Evolutionary conservation across 2,797 vertebrate species (phyloP).

Genomic region (Clarias laeviceps): DNA sequence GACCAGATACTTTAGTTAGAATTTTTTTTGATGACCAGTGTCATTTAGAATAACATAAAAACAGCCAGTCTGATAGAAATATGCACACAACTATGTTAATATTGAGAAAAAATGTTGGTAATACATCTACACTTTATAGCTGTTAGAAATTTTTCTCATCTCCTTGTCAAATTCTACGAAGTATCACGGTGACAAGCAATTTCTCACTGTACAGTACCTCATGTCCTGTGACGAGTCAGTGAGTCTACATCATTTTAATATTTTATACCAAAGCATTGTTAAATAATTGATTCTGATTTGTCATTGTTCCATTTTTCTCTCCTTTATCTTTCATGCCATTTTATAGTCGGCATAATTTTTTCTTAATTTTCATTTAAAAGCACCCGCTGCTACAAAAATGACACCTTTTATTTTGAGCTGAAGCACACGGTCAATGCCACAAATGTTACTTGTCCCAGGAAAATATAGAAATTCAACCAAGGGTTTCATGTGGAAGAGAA

Average conservation of each 20-base stretch:
- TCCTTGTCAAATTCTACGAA: not conserved
- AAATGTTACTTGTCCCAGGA: not conserved
- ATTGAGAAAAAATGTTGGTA: too few relatives aligned
- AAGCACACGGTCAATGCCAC: not conserved
- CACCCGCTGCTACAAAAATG: not conserved
- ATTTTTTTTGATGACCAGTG: not conserved
- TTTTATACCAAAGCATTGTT: conserved; percentile 12
- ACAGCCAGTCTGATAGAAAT: not conserved
- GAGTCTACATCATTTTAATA: conserved; percentile 17
- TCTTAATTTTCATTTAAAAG: not conserved
- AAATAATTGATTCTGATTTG: conserved; percentile 17
- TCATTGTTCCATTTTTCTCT: not conserved
- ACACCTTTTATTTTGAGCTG: not conserved
- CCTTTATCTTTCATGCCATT: not conserved
- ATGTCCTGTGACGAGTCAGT: not conserved
- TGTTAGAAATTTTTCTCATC: not conserved
- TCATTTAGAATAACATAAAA: not conserved
- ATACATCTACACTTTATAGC: too few relatives aligned
- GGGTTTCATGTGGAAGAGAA: not conserved
- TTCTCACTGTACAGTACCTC: not conserved
- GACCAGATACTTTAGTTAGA: not conserved
- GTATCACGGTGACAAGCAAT: not conserved
- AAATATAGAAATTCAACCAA: not conserved
- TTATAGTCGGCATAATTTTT: not conserved
- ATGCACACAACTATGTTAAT: too few relatives aligned